Conservation (phyloP, 2,797 vertebrate species). For the Schizopygopsis malacanthus region DNA sequence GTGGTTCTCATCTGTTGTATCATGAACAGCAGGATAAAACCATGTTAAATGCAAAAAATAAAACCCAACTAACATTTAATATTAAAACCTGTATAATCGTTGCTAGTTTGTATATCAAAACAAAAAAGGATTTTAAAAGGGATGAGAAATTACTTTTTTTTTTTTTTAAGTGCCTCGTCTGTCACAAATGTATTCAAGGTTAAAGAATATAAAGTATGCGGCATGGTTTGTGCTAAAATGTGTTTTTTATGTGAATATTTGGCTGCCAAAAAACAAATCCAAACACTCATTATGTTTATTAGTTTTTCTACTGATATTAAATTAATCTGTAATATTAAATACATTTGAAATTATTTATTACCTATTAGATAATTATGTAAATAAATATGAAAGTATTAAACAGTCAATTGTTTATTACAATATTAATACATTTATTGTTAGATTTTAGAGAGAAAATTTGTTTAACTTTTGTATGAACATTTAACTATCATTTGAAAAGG, state of each 20-base stretch:
- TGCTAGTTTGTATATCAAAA: background rate
- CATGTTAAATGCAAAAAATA: background rate
- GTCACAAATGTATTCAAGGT: background rate
- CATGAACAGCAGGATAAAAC: background rate
- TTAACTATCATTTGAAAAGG: background rate
- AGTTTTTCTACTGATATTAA: background rate
- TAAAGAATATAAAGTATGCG: background rate
- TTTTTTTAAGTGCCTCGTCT: background rate
- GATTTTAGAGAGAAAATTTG: background rate
- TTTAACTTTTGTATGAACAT: background rate
- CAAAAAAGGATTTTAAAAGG: background rate
- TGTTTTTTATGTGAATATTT: background rate
- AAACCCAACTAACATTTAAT: background rate
- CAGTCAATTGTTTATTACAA: background rate
- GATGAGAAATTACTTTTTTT: no score
- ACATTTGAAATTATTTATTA: background rate
- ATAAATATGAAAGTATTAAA: background rate
- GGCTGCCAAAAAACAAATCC: background rate
- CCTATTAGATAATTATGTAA: background rate
- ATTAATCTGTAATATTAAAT: background rate
- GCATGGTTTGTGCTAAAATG: background rate
- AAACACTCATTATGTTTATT: background rate
- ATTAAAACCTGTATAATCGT: background rate
- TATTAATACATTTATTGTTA: background rate
- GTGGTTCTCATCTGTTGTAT: background rate